Conservation (phyloP, 2,888 invertebrate genomes). For the Taphrorychus bicolor region DNA sequence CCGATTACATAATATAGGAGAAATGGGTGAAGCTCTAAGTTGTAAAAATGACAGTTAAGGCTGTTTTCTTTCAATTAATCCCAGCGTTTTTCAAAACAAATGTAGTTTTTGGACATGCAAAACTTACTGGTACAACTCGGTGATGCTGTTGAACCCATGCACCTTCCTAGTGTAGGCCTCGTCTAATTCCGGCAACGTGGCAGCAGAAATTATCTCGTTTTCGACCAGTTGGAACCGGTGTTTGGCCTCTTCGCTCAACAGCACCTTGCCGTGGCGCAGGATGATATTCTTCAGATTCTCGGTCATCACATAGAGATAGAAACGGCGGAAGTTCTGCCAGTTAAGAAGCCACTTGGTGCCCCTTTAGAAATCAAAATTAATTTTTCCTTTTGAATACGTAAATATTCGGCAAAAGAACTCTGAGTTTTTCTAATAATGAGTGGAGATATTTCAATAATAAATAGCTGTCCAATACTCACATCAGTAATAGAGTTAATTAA, state of each 20-base stretch:
- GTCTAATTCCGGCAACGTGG: constrained; percentile 87
- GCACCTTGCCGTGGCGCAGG: constrained; percentile 78
- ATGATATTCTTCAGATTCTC: constrained; percentile 90
- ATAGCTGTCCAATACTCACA: no score
- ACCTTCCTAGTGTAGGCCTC: constrained; percentile 87
- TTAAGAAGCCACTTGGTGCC: constrained; percentile 81
- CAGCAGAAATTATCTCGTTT: constrained; percentile 83
- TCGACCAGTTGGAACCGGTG: constrained; percentile 74
- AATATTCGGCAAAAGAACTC: background rate
- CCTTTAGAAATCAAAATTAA: constrained; percentile 63
- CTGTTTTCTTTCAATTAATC: no score
- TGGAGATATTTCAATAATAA: background rate
- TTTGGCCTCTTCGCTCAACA: constrained; percentile 78
- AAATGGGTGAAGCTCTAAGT: no score
- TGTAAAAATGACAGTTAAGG: no score
- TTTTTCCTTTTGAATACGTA: background rate
- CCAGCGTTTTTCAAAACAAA: no score
- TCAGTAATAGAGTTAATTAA: background rate
- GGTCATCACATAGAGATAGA: constrained; percentile 92
- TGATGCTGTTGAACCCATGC: constrained; percentile 77
- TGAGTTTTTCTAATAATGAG: background rate
- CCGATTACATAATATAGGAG: no score
- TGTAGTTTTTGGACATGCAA: no score
- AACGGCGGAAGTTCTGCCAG: constrained; percentile 89
- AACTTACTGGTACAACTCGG: constrained; percentile 73